These are phyloP conservation scores for Isaurus tuberculatus DNA, from an alignment of 92 coral and sea anemone species.

Conservation along the genomic window DNA sequence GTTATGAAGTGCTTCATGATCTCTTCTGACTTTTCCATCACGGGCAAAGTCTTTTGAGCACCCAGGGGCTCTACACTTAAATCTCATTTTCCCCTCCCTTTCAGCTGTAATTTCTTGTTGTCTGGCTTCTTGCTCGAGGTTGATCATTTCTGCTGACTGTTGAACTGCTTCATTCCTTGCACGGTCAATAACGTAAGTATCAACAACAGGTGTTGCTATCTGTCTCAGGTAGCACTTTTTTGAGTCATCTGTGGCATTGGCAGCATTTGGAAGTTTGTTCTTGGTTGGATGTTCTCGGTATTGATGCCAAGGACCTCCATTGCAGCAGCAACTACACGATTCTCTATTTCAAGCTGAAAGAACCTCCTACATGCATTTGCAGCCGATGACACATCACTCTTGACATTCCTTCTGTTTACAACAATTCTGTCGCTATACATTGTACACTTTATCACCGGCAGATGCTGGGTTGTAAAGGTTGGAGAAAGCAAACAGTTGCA, in stretches of 20 bases:
- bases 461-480: conserved; percentile 74
- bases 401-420: conserved; percentile 75
- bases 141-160: not conserved
- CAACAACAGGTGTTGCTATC: conserved; percentile 26
- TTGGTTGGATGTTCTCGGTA: conserved; percentile 46
- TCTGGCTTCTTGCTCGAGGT: not conserved
- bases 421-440: conserved; percentile 75
- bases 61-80: conserved; percentile 51
- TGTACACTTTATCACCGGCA: conserved; percentile 82
- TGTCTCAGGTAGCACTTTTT: conserved; percentile 60
- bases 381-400: conserved; percentile 74
- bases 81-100: not conserved
- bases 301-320: conserved; percentile 67
- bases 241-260: conserved; percentile 40
- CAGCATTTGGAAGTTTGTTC: conserved; percentile 6
- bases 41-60: conserved; percentile 68
- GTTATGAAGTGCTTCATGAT: conserved; percentile 74
- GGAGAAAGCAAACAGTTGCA: conserved; percentile 58
- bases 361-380: conserved; percentile 82
- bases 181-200: conserved; percentile 36
- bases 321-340: conserved; percentile 76
- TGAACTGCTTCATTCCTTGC: conserved; percentile 19
- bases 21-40: conserved; percentile 68
- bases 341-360: conserved; percentile 69
- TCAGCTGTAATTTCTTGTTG: not conserved